Evolutionary conservation across 1,140 invertebrate species (phyloP).

Genomic region (Lepidotrigona ventralis): DNA sequence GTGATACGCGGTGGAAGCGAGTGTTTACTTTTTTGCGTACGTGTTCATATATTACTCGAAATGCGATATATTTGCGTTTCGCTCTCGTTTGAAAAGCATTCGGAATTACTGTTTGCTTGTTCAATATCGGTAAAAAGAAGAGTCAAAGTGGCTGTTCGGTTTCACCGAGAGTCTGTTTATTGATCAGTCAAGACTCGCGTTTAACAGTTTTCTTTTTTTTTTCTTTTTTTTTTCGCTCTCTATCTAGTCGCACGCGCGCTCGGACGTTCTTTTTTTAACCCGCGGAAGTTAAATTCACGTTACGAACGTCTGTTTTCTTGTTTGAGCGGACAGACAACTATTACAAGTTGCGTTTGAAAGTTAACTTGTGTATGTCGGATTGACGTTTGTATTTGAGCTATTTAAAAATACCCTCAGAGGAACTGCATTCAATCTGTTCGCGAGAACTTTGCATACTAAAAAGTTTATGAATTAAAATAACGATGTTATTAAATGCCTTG

Average conservation of each 20-base stretch:
- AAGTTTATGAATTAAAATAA: too few relatives aligned
- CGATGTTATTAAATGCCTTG: too few relatives aligned
- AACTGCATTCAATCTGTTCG: neutral
- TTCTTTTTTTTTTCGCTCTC: too few relatives aligned
- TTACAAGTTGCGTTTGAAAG: too few relatives aligned
- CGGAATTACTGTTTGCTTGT: slow-evolving; percentile 55
- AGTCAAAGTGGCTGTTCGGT: slow-evolving; percentile 1
- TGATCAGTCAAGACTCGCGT: neutral
- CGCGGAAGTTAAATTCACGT: neutral
- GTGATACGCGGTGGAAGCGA: slow-evolving; percentile 13
- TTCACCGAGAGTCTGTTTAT: neutral
- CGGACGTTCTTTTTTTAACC: neutral
- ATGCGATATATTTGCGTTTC: slow-evolving; percentile 56
- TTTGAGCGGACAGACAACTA: too few relatives aligned
- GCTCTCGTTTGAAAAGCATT: slow-evolving; percentile 30
- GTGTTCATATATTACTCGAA: slow-evolving; percentile 39
- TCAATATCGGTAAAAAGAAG: slow-evolving; percentile 4
- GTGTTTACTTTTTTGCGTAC: slow-evolving; percentile 16
- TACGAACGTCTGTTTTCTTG: neutral
- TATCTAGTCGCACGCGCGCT: too few relatives aligned
- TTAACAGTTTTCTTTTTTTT: neutral
- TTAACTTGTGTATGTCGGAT: too few relatives aligned
- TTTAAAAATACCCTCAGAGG: too few relatives aligned
- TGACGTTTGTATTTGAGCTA: too few relatives aligned
- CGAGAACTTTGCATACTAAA: too few relatives aligned